Evolutionary conservation across 2,888 invertebrate genomes (phyloP).

Genomic region (Lasioglossum lativentre): DNA sequence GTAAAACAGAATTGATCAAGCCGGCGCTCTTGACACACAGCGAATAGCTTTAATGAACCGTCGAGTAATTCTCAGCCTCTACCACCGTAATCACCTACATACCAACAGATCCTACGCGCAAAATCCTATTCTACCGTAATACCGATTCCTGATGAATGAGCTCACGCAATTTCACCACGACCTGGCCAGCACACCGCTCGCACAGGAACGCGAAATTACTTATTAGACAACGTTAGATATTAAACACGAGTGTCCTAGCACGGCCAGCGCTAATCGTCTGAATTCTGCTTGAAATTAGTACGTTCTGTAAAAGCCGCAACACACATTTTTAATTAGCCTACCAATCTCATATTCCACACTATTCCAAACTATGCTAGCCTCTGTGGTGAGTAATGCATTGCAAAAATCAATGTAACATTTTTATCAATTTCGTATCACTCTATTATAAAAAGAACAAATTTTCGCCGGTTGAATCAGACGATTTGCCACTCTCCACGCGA

Average conservation of each 20-base stretch:
- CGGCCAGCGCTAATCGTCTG: background rate
- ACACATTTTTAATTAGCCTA: background rate
- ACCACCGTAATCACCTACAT: conserved; percentile 41
- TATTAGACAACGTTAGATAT: conserved; percentile 32
- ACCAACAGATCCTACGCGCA: conserved; percentile 35
- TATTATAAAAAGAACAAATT: background rate
- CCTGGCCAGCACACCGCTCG: conserved; percentile 9
- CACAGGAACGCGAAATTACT: conserved; percentile 43
- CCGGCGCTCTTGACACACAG: conserved; percentile 19
- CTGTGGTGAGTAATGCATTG: too few relatives aligned
- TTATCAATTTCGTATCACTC: background rate
- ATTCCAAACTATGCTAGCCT: too few relatives aligned
- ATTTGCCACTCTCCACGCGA: background rate
- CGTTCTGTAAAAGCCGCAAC: background rate
- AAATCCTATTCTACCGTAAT: conserved; percentile 41
- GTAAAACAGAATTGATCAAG: conserved; percentile 41
- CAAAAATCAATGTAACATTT: too few relatives aligned
- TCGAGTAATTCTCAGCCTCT: conserved; percentile 20
- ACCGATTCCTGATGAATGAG: conserved; percentile 62
- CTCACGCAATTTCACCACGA: conserved; percentile 56
- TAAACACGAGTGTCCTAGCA: conserved; percentile 27
- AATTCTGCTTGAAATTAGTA: conserved; percentile 12
- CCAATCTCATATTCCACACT: background rate
- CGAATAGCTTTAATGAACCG: conserved; percentile 56
- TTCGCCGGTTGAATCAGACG: background rate